phyloP scores from a whole-genome alignment of 2,113 vertebrate species.

The Pseudonaja textilis region DNA sequence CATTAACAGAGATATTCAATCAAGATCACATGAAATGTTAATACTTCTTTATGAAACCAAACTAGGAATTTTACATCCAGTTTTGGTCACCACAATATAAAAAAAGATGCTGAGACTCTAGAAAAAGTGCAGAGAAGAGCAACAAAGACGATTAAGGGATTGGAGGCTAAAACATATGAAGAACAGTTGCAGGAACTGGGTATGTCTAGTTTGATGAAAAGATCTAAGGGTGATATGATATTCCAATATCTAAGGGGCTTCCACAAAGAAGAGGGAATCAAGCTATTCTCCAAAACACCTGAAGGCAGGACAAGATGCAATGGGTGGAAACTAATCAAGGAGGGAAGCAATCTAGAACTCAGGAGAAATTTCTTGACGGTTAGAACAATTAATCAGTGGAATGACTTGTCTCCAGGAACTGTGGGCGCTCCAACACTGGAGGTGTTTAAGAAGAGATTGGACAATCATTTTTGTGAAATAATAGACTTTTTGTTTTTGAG shows the following conservation, averaged over 20 bases:
- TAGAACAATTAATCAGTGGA: too few relatives aligned
- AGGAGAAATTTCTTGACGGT: too few relatives aligned
- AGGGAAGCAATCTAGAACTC: too few relatives aligned
- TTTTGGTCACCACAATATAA: too few relatives aligned
- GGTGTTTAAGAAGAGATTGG: background rate
- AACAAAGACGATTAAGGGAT: background rate
- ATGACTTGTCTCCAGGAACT: too few relatives aligned
- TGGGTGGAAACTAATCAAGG: too few relatives aligned
- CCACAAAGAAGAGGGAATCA: background rate
- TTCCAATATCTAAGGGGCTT: background rate
- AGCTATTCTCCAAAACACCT: too few relatives aligned
- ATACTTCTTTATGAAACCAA: background rate
- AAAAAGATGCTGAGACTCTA: background rate
- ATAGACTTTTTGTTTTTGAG: background rate
- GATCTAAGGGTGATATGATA: background rate
- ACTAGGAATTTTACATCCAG: too few relatives aligned
- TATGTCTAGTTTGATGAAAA: background rate
- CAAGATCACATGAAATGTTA: background rate
- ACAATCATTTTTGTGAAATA: background rate
- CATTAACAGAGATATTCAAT: background rate
- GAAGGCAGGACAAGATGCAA: too few relatives aligned
- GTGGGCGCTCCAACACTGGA: background rate
- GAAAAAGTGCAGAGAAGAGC: background rate
- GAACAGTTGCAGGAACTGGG: background rate
- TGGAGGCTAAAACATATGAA: background rate